Conservation (phyloP, 1,140 invertebrate species). For the Pseudomyrmex sp. region DNA sequence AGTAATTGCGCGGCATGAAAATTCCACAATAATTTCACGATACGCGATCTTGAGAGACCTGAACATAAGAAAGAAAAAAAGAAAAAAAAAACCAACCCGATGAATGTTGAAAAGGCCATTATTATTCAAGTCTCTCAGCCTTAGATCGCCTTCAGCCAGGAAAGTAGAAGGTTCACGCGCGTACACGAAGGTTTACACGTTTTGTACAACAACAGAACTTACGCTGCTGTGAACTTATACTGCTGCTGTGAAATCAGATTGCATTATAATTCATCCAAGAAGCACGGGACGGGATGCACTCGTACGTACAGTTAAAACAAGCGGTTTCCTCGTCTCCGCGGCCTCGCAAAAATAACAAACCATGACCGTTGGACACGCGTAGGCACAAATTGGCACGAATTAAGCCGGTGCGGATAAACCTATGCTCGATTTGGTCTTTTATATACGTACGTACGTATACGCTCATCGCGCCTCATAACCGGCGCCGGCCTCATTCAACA, state of each 20-base stretch:
- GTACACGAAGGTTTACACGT: not conserved
- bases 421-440: slow-evolving; percentile 60
- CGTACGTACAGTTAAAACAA: slow-evolving; percentile 41
- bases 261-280: slow-evolving; percentile 56
- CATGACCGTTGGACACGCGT: slow-evolving; percentile 63
- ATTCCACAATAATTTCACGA: slow-evolving; percentile 12
- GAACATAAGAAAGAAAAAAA: no score
- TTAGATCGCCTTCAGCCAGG: not conserved
- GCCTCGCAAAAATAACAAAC: slow-evolving; percentile 59
- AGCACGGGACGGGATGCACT: not conserved
- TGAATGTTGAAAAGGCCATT: no score
- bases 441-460: no score
- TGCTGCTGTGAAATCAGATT: slow-evolving; percentile 16
- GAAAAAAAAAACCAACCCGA: not conserved
- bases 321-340: slow-evolving; percentile 55
- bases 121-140: not conserved
- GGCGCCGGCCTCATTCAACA: not conserved
- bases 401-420: slow-evolving; percentile 74
- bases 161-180: slow-evolving; percentile 5
- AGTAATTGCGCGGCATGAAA: slow-evolving; percentile 7
- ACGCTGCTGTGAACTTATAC: not conserved
- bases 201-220: not conserved
- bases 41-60: not conserved
- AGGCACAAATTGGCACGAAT: slow-evolving; percentile 76
- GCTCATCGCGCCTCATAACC: not conserved